Base-by-base conservation (phyloP, 2,888 invertebrate genomes). In the Orchesellides sinensis region DNA sequence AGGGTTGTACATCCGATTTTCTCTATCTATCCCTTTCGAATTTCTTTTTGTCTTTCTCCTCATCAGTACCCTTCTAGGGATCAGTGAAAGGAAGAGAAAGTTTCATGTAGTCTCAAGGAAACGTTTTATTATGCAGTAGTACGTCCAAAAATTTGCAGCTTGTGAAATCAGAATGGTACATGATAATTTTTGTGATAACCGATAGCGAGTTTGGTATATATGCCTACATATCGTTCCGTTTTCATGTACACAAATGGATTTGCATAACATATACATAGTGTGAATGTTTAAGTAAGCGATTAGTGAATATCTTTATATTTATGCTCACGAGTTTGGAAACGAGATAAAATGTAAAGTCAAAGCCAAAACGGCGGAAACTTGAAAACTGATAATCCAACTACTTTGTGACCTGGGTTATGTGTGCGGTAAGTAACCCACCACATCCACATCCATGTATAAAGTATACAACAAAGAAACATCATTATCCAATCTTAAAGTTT, bases 381-480 rank as follows among this genome's bases (percentile, higher is more conserved):
- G 83, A 78, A 80, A 83, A 83, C 74, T 84, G 87, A 87, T 87
- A 85, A 82, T 86, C 84, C 78, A 65, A 40, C 70, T 61, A 79
- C 59, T 59, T 56, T 77, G 68, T 69, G 68, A 70, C 66, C 70
- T 45, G 40, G 40, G 14, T 40, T 40, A n/a, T 5, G 32, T 2
- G 40, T 40, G 40, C 40, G 40, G n/a, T 40, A 40, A 14, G 40
- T 40, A 40, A 5, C 10, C 2, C 40, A 40, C 6, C 32, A 32
- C 6, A 40, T 14, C 2, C 40, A 8, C 10, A 40, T 14, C 40
- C 40, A 40, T n/a, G n/a, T n/a, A n/a, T n/a, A n/a, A n/a, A n/a
- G n/a, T n/a, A n/a, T n/a, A n/a, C n/a, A n/a, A n/a, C n/a, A n/a
- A n/a, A n/a, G n/a, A n/a, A n/a, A n/a, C n/a, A n/a, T n/a, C n/a